phyloP scores from a whole-genome alignment of 2,888 invertebrate genomes.

The Perizoma flavofasciatum region DNA sequence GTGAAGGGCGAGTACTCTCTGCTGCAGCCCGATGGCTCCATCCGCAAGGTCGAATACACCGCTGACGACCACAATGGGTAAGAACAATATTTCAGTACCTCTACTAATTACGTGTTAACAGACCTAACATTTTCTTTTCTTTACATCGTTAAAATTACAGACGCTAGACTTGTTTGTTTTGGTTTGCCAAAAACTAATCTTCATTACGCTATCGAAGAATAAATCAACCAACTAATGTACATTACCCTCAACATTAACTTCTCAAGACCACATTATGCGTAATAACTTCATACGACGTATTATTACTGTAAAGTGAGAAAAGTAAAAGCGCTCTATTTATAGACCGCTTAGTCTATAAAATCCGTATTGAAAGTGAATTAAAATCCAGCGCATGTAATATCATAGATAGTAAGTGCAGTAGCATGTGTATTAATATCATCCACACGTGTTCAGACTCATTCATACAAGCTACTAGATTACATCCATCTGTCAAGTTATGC shows the following conservation, averaged over 20 bases:
- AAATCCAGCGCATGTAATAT: slow-evolving; percentile 12
- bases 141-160: too few species aligned
- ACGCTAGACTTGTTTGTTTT: too few species aligned
- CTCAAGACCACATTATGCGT: too few species aligned
- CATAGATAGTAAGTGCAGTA: slow-evolving; percentile 9
- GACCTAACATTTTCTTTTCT: too few species aligned
- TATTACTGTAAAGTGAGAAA: too few species aligned
- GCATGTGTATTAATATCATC: slow-evolving; percentile 15
- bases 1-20: slow-evolving; percentile 82
- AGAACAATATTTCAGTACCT: slow-evolving; percentile 35
- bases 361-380: slow-evolving; percentile 2
- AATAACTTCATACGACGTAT: too few species aligned
- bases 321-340: slow-evolving; percentile 1
- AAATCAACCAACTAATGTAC: too few species aligned
- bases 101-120: neutral
- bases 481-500: slow-evolving; percentile 54
- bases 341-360: neutral
- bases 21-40: slow-evolving; percentile 81
- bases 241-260: too few species aligned
- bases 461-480: slow-evolving; percentile 49
- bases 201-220: too few species aligned
- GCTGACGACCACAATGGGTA: slow-evolving; percentile 83
- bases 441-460: slow-evolving; percentile 53
- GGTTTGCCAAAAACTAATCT: too few species aligned
- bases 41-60: slow-evolving; percentile 82